A percentile compares a stretch with the other conserved stretches of the same genome.
Evolutionary conservation across 2,888 invertebrate genomes (phyloP).

Genomic region (Chorisops tibialis): DNA sequence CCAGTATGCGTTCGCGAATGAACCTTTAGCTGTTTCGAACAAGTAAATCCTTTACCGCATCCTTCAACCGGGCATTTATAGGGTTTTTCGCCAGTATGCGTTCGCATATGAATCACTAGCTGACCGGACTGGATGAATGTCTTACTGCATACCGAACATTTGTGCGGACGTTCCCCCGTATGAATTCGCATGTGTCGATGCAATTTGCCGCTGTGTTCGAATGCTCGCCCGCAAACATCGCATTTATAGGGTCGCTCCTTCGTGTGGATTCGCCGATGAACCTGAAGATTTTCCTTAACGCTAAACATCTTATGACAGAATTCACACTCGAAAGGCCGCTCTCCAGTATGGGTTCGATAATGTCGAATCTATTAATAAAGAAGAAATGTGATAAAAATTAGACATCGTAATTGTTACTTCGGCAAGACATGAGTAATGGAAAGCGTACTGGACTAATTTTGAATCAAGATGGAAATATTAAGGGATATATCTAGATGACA

Average conservation of each 20-base stretch:
- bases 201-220: conserved; percentile 86
- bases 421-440: too few relatives aligned
- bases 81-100: conserved; percentile 83
- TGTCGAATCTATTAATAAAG: conserved; percentile 59
- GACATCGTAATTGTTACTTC: too few relatives aligned
- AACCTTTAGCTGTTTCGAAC: conserved; percentile 79
- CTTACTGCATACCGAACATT: conserved; percentile 81
- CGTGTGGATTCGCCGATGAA: conserved; percentile 84
- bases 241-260: conserved; percentile 90
- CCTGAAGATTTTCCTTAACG: conserved; percentile 88
- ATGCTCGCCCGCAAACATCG: conserved; percentile 81
- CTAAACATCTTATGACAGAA: conserved; percentile 90
- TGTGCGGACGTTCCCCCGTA: conserved; percentile 84
- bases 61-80: conserved; percentile 78
- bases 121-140: conserved; percentile 91
- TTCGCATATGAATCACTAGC: conserved; percentile 84
- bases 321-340: conserved; percentile 87
- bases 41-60: conserved; percentile 88
- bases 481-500: too few relatives aligned
- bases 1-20: conserved; percentile 89
- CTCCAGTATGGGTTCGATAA: conserved; percentile 86
- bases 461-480: too few relatives aligned
- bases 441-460: too few relatives aligned
- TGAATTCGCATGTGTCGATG: conserved; percentile 89
- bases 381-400: too few relatives aligned